phyloP scores from a whole-genome alignment of 2,113 vertebrate genomes.

The Ochotona curzoniae region DNA sequence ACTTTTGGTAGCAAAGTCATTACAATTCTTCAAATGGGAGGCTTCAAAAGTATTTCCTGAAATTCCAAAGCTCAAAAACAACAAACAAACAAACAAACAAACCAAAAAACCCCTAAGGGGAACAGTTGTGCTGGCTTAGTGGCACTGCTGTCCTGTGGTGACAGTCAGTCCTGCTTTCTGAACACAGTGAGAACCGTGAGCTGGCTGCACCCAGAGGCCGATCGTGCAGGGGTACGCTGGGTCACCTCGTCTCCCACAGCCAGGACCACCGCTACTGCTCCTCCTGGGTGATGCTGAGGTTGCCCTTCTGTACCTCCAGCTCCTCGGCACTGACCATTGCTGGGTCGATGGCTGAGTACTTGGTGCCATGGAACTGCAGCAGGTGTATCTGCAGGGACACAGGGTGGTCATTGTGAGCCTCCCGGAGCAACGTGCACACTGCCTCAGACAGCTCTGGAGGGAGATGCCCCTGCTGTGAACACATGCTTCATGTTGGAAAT shows the following conservation, averaged over 20 bases:
- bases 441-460: not conserved
- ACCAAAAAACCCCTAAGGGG: not conserved
- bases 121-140: constrained; percentile 57
- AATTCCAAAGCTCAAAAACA: constrained; percentile 83
- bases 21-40: constrained; percentile 82
- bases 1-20: constrained; percentile 87
- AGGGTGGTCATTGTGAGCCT: not conserved
- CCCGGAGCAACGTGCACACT: not conserved
- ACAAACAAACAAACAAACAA: not conserved
- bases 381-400: constrained; percentile 91
- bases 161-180: constrained; percentile 71
- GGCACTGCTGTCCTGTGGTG: not conserved
- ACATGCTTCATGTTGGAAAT: not conserved
- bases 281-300: constrained; percentile 82
- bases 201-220: constrained; percentile 2
- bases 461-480: not conserved
- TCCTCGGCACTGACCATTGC: constrained; percentile 96
- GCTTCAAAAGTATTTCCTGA: constrained; percentile 79
- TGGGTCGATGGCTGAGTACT: constrained; percentile 95
- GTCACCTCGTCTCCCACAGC: rapidly evolving
- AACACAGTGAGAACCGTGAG: constrained; percentile 75
- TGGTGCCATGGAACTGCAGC: constrained; percentile 96
- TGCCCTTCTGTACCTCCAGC: constrained; percentile 92
- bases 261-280: constrained; percentile 80
- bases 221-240: constrained; percentile 59